A percentile compares a stretch with the other conserved stretches of the same genome.
These are phyloP conservation scores for Anniella stebbinsi DNA, from an alignment of 2,797 vertebrate genomes.

Conservation along the genomic window DNA sequence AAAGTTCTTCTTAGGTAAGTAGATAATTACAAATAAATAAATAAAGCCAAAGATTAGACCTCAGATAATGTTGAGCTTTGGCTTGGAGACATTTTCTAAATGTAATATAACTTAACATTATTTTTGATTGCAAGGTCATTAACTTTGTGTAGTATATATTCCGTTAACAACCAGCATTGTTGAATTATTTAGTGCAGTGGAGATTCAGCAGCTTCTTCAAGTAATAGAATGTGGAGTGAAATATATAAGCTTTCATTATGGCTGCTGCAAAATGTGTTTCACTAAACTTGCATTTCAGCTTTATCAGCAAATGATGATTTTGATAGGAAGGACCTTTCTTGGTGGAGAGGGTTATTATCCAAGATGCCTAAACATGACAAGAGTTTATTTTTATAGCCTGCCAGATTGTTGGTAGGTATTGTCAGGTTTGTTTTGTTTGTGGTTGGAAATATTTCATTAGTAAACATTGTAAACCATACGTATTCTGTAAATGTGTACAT, in stretches of 20 bases:
- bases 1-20: neutral
- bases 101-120: slow-evolving; percentile 24
- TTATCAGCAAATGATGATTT: neutral
- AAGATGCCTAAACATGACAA: neutral
- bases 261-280: neutral
- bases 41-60: slow-evolving; percentile 31
- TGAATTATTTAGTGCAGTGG: slow-evolving; percentile 8
- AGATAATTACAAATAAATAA: neutral
- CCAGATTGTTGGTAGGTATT: neutral
- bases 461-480: neutral
- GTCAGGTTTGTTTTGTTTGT: neutral
- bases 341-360: neutral
- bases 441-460: neutral
- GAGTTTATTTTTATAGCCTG: neutral
- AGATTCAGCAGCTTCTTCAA: neutral
- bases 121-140: slow-evolving; percentile 8
- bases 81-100: slow-evolving; percentile 19
- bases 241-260: neutral
- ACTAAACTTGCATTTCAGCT: neutral
- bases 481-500: neutral
- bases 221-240: neutral
- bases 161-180: neutral
- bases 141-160: slow-evolving; percentile 21
- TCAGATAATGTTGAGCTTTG: slow-evolving; percentile 29
- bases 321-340: neutral